These are phyloP conservation scores for Dolichoris vasculosae DNA, from an alignment of 1,140 invertebrate species.

Conservation along the genomic window DNA sequence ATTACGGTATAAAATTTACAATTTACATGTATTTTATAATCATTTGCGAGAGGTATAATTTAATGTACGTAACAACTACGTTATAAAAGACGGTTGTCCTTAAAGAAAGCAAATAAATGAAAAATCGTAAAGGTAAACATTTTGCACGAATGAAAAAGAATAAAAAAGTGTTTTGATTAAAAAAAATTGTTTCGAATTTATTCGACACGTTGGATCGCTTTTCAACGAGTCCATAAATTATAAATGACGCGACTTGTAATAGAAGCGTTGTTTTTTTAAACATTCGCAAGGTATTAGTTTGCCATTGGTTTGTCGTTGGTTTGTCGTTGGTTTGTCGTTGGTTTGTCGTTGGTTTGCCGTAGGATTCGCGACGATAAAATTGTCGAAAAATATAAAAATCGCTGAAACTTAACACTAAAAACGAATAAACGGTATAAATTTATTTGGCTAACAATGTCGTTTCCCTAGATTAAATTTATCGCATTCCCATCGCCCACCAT, in stretches of 20 bases:
- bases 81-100: neutral
- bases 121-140: neutral
- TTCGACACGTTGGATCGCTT: neutral
- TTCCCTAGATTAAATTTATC: slow-evolving; percentile 12
- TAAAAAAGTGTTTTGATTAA: neutral
- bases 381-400: no score
- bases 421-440: neutral
- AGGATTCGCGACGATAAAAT: no score
- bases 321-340: no score
- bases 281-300: no score
- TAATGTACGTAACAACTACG: neutral
- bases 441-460: neutral
- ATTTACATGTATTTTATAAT: neutral
- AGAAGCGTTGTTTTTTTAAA: neutral
- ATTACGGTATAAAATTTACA: neutral
- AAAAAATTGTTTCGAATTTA: neutral
- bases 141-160: neutral
- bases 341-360: no score
- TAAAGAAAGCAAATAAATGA: neutral
- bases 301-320: no score
- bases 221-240: no score
- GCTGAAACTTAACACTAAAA: neutral
- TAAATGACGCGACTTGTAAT: neutral
- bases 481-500: neutral
- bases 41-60: no score